Base-by-base conservation (phyloP, 2,113 vertebrate genomes). In the Alexandromys fortis region DNA sequence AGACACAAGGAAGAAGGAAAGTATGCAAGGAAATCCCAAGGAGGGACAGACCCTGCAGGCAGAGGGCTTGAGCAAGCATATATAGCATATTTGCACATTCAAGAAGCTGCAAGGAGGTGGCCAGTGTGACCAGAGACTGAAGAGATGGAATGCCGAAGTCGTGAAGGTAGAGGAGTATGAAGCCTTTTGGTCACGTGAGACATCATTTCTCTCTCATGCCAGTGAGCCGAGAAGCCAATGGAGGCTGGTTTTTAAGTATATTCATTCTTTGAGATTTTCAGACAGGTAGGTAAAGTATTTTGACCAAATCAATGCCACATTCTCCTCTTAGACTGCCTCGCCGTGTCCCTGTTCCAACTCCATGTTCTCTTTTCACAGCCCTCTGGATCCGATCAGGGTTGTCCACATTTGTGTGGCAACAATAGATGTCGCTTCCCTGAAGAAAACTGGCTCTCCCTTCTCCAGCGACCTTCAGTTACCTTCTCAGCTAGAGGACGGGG, bases 91-190 rank as follows among this genome's bases (percentile, higher is more conserved):
- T 35, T 16, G 79, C 55, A 61, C 16, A 26, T 28, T 63, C n/a
- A 4, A 30, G 24, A 61, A 83, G 61, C 55, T 61, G 3, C 9
- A 14, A n/a, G 11, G 35, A 24, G 11, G 52, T 38, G 33, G 21
- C 19, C 78, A 58, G 35, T 14, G 55, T 28, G n/a, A 49, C n/a
- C 24, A 83, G 17, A 83, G 79, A 24, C 35, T 55, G 24, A 24
- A 24, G 55, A 28, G 13, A 26, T 1, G 6, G 13, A 58, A n/a
- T 7, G 52, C 49, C n/a, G 7, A 16, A 83, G 55, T 22, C 8
- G 10, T 10, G 2, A 2, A 81, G 78, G 21, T 38, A 58, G 52
- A n/a, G 52, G 78, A 3, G 4, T 7, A 1, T 0, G 10, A 47
- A 58, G 21, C 35, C 19, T 58, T 58, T n/a, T 24, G 35, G 78